Percentiles rank a stretch among this genome's conserved stretches.
Evolutionary conservation across 1,140 invertebrate species (phyloP).

Genomic region (Microplitis demolitor): DNA sequence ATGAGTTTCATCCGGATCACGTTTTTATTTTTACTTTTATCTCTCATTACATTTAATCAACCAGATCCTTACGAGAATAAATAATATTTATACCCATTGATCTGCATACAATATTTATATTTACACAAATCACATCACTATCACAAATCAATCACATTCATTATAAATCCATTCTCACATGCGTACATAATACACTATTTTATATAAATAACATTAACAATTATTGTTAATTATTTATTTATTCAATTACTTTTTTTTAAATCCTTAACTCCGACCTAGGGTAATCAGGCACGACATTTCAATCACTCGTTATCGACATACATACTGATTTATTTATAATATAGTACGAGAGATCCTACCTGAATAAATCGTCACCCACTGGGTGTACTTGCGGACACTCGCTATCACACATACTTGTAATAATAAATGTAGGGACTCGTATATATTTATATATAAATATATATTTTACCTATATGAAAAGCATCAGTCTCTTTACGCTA

Average conservation of each 20-base stretch:
- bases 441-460: constrained; percentile 43
- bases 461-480: constrained; percentile 63
- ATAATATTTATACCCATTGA: neutral
- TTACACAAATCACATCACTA: neutral
- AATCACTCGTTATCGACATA: constrained; percentile 8
- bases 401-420: neutral
- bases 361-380: neutral
- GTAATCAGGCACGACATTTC: constrained; percentile 17
- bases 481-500: constrained; percentile 57
- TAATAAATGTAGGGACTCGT: neutral
- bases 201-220: constrained; percentile 32
- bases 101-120: neutral
- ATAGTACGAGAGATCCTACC: constrained; percentile 15
- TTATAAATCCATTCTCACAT: neutral
- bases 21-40: too few species aligned
- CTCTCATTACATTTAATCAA: neutral
- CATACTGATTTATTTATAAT: neutral
- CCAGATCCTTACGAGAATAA: neutral
- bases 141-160: neutral
- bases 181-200: constrained; percentile 21
- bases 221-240: constrained; percentile 25
- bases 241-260: constrained; percentile 19
- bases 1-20: too few species aligned
- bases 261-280: constrained; percentile 10
- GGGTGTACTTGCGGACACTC: neutral